Evolutionary conservation across 1,140 invertebrate genomes (phyloP).

Genomic region (Bactericera cockerelli): DNA sequence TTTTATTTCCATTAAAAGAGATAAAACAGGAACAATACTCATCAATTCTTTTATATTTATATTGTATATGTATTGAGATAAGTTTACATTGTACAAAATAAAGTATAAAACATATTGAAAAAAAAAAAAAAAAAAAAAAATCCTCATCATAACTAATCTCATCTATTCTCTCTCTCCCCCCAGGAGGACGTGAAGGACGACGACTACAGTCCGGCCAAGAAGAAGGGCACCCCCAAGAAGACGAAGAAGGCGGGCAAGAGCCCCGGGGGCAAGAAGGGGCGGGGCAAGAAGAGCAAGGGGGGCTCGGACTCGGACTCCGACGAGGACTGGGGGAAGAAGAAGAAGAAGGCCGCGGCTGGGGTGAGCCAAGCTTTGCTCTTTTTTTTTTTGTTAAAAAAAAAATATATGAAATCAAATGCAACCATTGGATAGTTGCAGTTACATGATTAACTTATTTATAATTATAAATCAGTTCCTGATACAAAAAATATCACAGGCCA

Average conservation of each 20-base stretch:
- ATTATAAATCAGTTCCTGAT: background rate
- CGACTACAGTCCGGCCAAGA: constrained; percentile 47
- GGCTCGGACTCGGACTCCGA: constrained; percentile 58
- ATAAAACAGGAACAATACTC: no score
- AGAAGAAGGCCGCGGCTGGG: constrained; percentile 27
- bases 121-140: constrained; percentile 10
- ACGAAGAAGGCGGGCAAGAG: constrained; percentile 30
- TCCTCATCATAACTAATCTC: no score
- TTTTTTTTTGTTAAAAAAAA: constrained; percentile 32
- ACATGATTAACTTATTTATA: constrained; percentile 7
- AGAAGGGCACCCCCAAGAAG: constrained; percentile 31
- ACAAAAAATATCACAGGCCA: no score
- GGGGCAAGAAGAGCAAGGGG: constrained; percentile 45
- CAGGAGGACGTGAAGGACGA: constrained; percentile 45
- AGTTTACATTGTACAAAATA: no score
- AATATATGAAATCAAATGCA: constrained; percentile 18
- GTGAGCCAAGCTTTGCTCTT: no score
- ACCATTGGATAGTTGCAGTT: no score
- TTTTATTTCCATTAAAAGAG: no score
- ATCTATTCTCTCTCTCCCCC: constrained; percentile 5
- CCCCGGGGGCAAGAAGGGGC: constrained; percentile 37
- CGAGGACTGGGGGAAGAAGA: constrained; percentile 54
- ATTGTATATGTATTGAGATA: no score
- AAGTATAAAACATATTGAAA: no score
- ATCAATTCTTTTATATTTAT: no score